phyloP scores from a whole-genome alignment of 2,888 invertebrate species.

The Druceiella hillmani region DNA sequence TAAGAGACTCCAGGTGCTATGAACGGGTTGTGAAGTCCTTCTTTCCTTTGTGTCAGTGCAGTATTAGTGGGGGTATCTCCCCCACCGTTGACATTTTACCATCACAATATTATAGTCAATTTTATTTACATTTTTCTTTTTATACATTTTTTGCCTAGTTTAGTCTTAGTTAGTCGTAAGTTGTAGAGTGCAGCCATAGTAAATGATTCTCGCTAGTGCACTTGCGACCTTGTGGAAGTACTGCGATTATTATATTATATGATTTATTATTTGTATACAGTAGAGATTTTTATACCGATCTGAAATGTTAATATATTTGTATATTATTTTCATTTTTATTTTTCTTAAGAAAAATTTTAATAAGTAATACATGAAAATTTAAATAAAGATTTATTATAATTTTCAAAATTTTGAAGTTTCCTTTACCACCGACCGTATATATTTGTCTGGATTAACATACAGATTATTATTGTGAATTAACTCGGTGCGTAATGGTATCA shows the following conservation, averaged over 20 bases:
- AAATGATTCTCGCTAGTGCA: conserved; percentile 49
- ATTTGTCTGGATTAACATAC: neutral
- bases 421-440: neutral
- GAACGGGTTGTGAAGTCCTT: conserved; percentile 50
- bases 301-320: neutral
- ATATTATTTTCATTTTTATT: conserved; percentile 5
- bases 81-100: conserved; percentile 49
- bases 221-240: conserved; percentile 54
- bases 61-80: conserved; percentile 49
- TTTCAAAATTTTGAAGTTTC: no score
- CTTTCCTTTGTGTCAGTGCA: conserved; percentile 43
- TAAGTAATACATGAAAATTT: no score
- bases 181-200: conserved; percentile 43
- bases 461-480: no score
- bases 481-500: no score
- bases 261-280: no score
- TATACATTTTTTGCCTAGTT: conserved; percentile 43
- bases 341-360: conserved; percentile 4
- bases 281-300: no score
- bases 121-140: no score
- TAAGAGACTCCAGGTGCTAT: no score
- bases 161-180: conserved; percentile 49
- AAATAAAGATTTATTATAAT: no score
- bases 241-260: conserved; percentile 22
- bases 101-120: no score